Evolutionary conservation across 2,113 vertebrate genomes (phyloP), one percentile per base, ranked within the genome.

Genomic region (Dicerorhinus sumatrensis): DNA sequence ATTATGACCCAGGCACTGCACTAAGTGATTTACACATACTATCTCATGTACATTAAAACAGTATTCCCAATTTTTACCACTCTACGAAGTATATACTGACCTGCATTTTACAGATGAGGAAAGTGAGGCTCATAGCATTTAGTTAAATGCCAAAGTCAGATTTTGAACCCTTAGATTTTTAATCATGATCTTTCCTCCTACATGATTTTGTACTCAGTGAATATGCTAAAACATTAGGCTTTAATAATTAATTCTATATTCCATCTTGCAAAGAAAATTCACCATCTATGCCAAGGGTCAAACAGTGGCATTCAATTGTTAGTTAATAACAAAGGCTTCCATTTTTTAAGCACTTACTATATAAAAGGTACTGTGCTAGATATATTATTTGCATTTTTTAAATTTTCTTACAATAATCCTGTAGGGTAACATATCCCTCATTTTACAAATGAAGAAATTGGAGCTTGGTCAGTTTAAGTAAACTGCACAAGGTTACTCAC

Each of bases 261-360:
- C 23, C 69, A 29, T 48, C 39, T 95, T 76, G 56, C 36, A 92
- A 92, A 48, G 73, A 89, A 95, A 93, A 92, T 92, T 79, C 70
- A 94, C 17, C 36, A 72, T 84, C 73, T 46, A 76, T 72, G 33
- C 42, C 33, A 94, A 87, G 39, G 27, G 36, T 93, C 46, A 88
- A 89, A 75, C 21, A 87, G 13, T 82, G 25, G 63, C 36, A 83
- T 77, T 82, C 39, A 70, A 63, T 17, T 42, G 21, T 82, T 60
- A 70, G 62, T 46, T 83, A 77, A 69, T 36, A 86, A 72, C 36
- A 91, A 93, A 87, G 25, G 23, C 20, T 81, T 87, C 76, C 29
- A 46, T 83, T 92, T 75, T 80, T 85, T 51, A 95, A 92, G 82
- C 14, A 80, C 6, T 80, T 73, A 72, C 5, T 42, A 36, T 54